Conservation (phyloP, 2,797 vertebrate species). For the Spinus pinus region DNA sequence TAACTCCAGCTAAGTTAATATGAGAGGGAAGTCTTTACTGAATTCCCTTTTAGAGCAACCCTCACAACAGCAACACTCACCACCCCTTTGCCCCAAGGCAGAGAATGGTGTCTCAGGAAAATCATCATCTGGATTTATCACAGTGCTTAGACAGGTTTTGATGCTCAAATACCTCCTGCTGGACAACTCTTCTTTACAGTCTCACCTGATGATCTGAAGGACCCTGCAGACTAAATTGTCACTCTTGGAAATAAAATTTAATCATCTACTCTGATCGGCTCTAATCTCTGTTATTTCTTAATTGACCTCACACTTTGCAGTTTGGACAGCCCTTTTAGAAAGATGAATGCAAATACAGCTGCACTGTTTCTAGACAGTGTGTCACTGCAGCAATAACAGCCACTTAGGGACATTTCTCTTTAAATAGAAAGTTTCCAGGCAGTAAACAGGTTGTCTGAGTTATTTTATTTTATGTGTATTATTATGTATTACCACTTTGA, state of each 20-base stretch:
- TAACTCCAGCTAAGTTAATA: fast-evolving
- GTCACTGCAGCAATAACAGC: not conserved
- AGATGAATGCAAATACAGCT: not conserved
- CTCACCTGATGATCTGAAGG: not conserved
- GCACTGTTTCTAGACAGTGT: not conserved
- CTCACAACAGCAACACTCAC: not conserved
- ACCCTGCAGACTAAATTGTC: not conserved
- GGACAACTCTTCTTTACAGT: not conserved
- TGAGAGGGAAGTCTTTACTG: not conserved
- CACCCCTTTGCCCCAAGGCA: fast-evolving
- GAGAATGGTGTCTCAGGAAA: not conserved
- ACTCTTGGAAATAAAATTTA: not conserved
- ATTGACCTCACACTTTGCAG: not conserved
- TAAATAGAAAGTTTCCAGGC: not conserved
- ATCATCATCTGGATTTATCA: not conserved
- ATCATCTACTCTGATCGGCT: not conserved
- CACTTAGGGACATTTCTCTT: not conserved
- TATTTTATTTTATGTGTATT: not conserved
- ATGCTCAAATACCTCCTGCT: not conserved
- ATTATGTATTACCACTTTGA: not conserved
- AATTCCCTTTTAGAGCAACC: not conserved
- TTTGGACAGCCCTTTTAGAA: not conserved
- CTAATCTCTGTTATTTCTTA: not conserved
- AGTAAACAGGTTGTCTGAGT: not conserved
- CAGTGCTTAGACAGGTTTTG: not conserved